Conservation (phyloP, 1,140 invertebrate genomes). For the Drosophila chauvacae region DNA sequence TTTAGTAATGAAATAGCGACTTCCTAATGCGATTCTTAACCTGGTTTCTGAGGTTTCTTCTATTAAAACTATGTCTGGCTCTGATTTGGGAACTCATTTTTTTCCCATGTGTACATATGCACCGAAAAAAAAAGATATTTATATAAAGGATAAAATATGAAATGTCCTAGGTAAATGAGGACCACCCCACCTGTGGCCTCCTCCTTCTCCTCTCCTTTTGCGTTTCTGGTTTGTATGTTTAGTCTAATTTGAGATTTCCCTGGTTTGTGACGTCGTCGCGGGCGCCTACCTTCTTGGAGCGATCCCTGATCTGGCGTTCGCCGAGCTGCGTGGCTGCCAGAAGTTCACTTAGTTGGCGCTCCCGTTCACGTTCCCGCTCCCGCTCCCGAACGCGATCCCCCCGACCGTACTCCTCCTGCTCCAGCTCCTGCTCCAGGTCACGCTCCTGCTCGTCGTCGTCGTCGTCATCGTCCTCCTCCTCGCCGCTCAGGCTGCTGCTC, state of each 20-base stretch:
- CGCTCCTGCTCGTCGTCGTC: constrained; percentile 11
- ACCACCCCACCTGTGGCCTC: not conserved
- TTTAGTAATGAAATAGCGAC: not conserved
- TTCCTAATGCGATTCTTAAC: not conserved
- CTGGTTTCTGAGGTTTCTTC: not conserved
- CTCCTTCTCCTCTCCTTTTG: not conserved
- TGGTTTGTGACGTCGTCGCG: constrained; percentile 66
- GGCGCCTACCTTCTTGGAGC: constrained; percentile 75
- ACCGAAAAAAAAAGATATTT: constrained; percentile 10
- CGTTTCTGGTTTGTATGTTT: constrained; percentile 17
- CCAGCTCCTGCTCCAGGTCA: constrained; percentile 11
- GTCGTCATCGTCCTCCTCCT: constrained; percentile 86
- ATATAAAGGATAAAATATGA: not conserved
- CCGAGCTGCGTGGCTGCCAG: constrained; percentile 66
- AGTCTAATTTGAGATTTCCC: constrained; percentile 74
- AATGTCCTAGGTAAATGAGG: not conserved
- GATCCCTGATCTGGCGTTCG: constrained; percentile 44
- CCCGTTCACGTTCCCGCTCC: constrained; percentile 15
- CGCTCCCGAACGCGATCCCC: constrained; percentile 23
- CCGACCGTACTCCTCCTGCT: not conserved
- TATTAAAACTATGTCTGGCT: not conserved
- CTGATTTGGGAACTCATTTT: not conserved
- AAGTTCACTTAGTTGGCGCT: constrained; percentile 62
- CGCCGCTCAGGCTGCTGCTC: constrained; percentile 89
- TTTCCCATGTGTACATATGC: not conserved